phyloP scores from a whole-genome alignment of 2,797 vertebrate genomes.

The Arctocebus calabarensis region DNA sequence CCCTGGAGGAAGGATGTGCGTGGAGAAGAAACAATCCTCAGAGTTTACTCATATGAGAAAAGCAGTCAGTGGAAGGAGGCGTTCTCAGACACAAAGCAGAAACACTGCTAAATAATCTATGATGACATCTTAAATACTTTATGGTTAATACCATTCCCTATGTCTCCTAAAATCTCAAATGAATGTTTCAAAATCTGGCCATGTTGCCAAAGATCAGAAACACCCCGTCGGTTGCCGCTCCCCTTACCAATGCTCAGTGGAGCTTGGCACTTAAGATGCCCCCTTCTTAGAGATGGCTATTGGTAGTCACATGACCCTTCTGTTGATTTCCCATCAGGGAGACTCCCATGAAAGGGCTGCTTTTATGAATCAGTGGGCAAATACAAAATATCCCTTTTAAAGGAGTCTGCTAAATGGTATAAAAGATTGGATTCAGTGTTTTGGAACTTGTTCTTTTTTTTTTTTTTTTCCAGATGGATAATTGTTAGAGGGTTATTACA shows the following conservation, averaged over 20 bases:
- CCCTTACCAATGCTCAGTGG: not conserved
- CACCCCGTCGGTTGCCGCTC: conserved; percentile 37
- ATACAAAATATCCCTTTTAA: conserved; percentile 34
- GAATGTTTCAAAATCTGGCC: conserved; percentile 70
- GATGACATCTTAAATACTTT: conserved; percentile 54
- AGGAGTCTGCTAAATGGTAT: not conserved
- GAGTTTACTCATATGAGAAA: not conserved
- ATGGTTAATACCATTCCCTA: not conserved
- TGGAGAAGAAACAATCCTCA: not conserved
- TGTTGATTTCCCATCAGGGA: conserved; percentile 64
- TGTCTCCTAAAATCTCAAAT: conserved; percentile 69
- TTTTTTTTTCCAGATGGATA: conserved; percentile 56
- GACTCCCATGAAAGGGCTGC: conserved; percentile 66
- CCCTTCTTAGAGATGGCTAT: conserved; percentile 56
- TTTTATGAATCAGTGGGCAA: conserved; percentile 53
- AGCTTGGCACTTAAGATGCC: not conserved
- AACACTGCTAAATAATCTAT: not conserved
- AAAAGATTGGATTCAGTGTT: conserved; percentile 52
- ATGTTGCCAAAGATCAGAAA: conserved; percentile 54
- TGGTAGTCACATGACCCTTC: conserved; percentile 44
- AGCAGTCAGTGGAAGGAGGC: not conserved
- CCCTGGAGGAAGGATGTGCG: not conserved
- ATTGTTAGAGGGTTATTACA: conserved; percentile 73
- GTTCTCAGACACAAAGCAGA: conserved; percentile 29
- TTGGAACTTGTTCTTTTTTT: conserved; percentile 15